Evolutionary conservation across 2,797 vertebrate genomes (phyloP).

Genomic region (Acrocephalus scirpaceus): DNA sequence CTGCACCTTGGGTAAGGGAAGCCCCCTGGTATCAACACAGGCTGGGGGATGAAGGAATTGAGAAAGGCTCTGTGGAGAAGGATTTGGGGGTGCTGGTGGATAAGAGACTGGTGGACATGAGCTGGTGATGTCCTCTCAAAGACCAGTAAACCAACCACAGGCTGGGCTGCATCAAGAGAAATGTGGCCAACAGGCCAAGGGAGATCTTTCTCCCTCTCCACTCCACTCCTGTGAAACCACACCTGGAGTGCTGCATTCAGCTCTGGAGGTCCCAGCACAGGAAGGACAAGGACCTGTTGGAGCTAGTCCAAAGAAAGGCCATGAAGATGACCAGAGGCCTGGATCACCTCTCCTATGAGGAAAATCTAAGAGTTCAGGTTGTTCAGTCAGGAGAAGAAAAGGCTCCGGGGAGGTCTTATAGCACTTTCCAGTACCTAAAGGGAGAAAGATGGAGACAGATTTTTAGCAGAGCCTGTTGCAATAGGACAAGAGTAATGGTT

Average conservation of each 20-base stretch:
- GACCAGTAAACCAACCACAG: neutral
- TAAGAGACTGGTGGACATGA: neutral
- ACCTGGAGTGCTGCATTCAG: neutral
- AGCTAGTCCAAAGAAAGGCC: neutral
- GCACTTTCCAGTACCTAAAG: neutral
- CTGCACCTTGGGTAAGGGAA: neutral
- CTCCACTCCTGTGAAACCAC: neutral
- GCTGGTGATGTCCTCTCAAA: neutral
- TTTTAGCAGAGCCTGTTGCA: neutral
- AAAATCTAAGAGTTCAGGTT: neutral
- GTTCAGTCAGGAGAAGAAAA: neutral
- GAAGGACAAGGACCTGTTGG: neutral
- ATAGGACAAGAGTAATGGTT: neutral
- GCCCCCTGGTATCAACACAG: no score
- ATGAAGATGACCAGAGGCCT: neutral
- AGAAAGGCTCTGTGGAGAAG: neutral
- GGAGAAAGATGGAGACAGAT: neutral
- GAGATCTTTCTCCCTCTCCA: neutral
- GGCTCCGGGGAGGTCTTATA: neutral
- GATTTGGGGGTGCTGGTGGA: neutral
- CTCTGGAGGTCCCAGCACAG: neutral
- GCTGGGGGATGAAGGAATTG: neutral
- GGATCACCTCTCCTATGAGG: neutral
- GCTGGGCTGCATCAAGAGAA: neutral
- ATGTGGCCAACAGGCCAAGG: neutral